phyloP scores from a whole-genome alignment of 2,113 vertebrate genomes.

The Lota lota region DNA sequence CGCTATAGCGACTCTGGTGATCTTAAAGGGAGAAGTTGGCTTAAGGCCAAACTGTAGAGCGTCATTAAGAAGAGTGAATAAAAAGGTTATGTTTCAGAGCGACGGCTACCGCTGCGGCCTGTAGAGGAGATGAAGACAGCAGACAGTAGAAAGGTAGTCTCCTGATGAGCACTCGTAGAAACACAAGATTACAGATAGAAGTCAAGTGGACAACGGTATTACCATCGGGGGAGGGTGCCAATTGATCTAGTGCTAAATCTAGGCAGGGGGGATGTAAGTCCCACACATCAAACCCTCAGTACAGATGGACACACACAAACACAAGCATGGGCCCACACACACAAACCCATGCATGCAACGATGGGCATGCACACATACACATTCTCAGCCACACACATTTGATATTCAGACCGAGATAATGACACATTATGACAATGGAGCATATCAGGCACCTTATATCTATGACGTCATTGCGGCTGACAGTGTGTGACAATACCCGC shows the following conservation, averaged over 20 bases:
- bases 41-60: too few species aligned
- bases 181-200: conserved; percentile 30
- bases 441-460: too few species aligned
- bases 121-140: neutral
- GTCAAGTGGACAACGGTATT: conserved; percentile 37
- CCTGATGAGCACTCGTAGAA: conserved; percentile 13
- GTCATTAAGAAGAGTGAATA: too few species aligned
- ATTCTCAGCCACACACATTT: neutral
- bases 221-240: conserved; percentile 23
- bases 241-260: conserved; percentile 17
- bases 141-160: neutral
- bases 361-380: neutral
- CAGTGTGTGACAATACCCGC: too few species aligned
- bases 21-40: too few species aligned
- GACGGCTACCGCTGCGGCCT: too few species aligned
- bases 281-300: neutral
- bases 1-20: too few species aligned
- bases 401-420: neutral
- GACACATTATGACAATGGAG: too few species aligned
- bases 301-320: neutral
- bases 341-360: neutral
- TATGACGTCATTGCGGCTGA: too few species aligned
- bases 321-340: neutral
- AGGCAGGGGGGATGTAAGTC: conserved; percentile 1
- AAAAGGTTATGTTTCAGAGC: too few species aligned